A percentile compares a stretch with the other conserved stretches of the same genome.
Conservation (phyloP, 1,140 invertebrate genomes). For the Sminthurinus signatus region DNA sequence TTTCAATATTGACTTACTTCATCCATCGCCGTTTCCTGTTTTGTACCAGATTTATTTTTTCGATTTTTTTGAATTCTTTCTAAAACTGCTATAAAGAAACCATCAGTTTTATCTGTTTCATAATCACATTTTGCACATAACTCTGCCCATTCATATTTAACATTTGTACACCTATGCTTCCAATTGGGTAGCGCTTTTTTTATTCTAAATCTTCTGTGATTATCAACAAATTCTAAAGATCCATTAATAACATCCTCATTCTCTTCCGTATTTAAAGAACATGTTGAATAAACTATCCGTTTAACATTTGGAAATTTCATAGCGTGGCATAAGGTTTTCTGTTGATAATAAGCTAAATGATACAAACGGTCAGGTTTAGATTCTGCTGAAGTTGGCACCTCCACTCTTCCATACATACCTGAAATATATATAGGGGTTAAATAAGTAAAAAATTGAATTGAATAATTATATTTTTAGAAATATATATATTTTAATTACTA, state of each 20-base stretch:
- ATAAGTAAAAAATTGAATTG: background rate
- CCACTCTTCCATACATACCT: slow-evolving; percentile 57
- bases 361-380: slow-evolving; percentile 49
- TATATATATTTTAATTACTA: slow-evolving; percentile 15
- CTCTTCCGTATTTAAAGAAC: slow-evolving; percentile 81
- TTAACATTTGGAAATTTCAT: slow-evolving; percentile 77
- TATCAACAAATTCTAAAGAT: slow-evolving; percentile 45
- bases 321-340: slow-evolving; percentile 75
- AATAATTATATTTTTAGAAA: background rate
- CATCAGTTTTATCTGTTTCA: slow-evolving; percentile 72
- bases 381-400: slow-evolving; percentile 43
- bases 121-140: slow-evolving; percentile 71
- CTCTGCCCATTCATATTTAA: slow-evolving; percentile 56
- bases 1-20: too few relatives aligned
- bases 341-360: slow-evolving; percentile 73
- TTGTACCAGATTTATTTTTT: too few relatives aligned
- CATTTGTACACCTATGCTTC: slow-evolving; percentile 34
- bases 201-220: slow-evolving; percentile 39
- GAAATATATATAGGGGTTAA: too few relatives aligned
- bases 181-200: slow-evolving; percentile 36
- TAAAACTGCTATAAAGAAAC: slow-evolving; percentile 90
- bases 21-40: too few relatives aligned
- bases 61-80: slow-evolving; percentile 46
- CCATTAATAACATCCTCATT: slow-evolving; percentile 80
- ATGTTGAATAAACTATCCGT: slow-evolving; percentile 89